Conservation (phyloP, 2,797 vertebrate genomes). For the Pantherophis alleghaniensis region DNA sequence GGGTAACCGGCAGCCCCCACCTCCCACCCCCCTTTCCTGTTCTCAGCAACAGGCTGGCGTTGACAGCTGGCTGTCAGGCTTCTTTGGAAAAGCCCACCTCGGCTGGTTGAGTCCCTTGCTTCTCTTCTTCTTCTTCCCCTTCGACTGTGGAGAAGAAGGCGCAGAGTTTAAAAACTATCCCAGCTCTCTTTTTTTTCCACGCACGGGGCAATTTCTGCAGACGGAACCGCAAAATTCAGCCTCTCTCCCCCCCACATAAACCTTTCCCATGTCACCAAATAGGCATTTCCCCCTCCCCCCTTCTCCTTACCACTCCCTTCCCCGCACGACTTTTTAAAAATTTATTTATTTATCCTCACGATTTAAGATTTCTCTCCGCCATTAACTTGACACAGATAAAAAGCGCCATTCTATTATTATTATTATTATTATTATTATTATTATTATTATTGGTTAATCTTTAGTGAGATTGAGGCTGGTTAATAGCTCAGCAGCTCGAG, state of each 20-base stretch:
- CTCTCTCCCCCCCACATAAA: background rate
- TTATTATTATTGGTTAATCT: too few relatives aligned
- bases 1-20: background rate
- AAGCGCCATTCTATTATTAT: background rate
- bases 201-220: background rate
- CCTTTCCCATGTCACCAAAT: background rate
- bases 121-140: background rate
- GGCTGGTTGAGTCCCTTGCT: background rate
- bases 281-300: background rate
- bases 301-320: background rate
- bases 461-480: too few relatives aligned
- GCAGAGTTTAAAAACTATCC: background rate
- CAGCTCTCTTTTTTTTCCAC: background rate
- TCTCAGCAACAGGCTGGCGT: background rate
- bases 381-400: slow-evolving; percentile 19
- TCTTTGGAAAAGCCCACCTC: background rate
- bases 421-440: background rate
- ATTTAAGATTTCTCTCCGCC: slow-evolving; percentile 21
- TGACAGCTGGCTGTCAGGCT: background rate
- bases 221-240: background rate
- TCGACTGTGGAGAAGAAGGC: background rate
- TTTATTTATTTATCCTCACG: background rate
- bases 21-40: background rate
- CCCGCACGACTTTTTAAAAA: slow-evolving; percentile 1
- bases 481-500: too few relatives aligned